Percentiles rank a stretch among this genome's conserved stretches.
These are phyloP conservation scores for Lutra lutra DNA, from an alignment of 2,797 vertebrate species.

Conservation along the genomic window DNA sequence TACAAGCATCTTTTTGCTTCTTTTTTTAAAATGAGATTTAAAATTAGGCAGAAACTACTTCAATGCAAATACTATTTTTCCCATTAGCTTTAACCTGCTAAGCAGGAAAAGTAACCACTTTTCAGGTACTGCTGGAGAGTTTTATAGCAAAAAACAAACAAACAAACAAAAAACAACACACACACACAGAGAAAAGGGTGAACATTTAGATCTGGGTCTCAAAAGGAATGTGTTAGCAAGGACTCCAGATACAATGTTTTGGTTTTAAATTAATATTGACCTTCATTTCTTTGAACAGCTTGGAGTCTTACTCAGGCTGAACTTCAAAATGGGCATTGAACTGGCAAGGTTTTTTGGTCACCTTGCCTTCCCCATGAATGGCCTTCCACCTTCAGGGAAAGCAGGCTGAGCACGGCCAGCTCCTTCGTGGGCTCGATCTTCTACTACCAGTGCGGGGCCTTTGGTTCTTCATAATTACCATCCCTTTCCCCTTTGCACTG, in stretches of 20 bases:
- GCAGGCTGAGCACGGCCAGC: not conserved
- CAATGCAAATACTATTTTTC: not conserved
- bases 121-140: not conserved
- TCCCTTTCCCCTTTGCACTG: not conserved
- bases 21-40: slow-evolving; percentile 37
- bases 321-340: not conserved
- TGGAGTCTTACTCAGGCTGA: not conserved
- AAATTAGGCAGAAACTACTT: slow-evolving; percentile 28
- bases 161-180: too few species aligned
- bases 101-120: not conserved
- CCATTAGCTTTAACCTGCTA: not conserved
- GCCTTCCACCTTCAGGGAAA: not conserved
- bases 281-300: not conserved
- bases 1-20: slow-evolving; percentile 15
- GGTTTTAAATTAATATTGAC: not conserved
- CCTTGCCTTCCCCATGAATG: not conserved
- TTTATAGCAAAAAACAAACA: not conserved
- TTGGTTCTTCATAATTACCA: not conserved
- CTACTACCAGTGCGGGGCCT: not conserved
- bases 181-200: not conserved
- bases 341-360: not conserved
- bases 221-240: not conserved
- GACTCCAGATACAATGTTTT: not conserved
- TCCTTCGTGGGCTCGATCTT: not conserved
- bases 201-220: not conserved